These are phyloP conservation scores for Atethmia centrago DNA, from an alignment of 2,888 invertebrate species.

Conservation along the genomic window DNA sequence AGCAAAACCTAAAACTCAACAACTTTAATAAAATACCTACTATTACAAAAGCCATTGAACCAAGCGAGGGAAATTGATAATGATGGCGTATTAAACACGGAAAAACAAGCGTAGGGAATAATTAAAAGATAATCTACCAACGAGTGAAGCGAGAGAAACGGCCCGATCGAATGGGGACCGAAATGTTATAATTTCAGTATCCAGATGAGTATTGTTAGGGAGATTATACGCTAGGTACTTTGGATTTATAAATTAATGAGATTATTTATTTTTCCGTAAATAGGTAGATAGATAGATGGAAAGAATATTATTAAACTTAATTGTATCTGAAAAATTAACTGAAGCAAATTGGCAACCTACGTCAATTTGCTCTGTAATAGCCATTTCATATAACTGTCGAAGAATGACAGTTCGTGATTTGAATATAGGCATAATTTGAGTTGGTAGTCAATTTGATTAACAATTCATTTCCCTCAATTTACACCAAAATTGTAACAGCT, in stretches of 20 bases:
- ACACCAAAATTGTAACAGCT: no score
- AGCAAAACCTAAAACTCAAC: background rate
- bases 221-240: conserved; percentile 6
- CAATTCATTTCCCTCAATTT: no score
- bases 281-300: no score
- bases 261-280: background rate
- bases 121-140: conserved; percentile 71
- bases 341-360: background rate
- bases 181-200: conserved; percentile 68
- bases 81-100: conserved; percentile 46
- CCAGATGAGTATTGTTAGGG: conserved; percentile 56
- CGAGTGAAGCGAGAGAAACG: conserved; percentile 67
- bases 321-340: background rate
- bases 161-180: conserved; percentile 62
- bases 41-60: conserved; percentile 26
- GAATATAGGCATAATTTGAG: background rate
- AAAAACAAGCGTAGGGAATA: conserved; percentile 65
- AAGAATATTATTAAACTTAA: background rate
- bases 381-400: background rate
- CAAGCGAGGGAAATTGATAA: conserved; percentile 49
- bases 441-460: no score
- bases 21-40: background rate
- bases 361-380: background rate
- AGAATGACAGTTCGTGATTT: background rate
- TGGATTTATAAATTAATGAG: background rate